These are phyloP conservation scores for Rhadina sibilatrix DNA, from an alignment of 2,113 vertebrate genomes.

Conservation along the genomic window DNA sequence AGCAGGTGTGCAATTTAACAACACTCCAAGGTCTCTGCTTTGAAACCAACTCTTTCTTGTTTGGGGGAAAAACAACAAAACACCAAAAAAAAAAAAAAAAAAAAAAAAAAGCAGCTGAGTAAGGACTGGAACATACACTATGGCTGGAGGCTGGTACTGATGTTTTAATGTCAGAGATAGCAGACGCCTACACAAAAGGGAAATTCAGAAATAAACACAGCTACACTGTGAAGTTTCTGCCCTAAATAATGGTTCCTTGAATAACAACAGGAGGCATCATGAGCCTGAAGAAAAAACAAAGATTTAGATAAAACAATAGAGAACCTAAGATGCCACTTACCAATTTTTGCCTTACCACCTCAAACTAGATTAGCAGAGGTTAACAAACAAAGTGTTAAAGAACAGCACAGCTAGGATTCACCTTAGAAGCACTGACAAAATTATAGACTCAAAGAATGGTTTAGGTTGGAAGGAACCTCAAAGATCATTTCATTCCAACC, in stretches of 20 bases:
- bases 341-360: not conserved
- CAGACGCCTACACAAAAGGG: not conserved
- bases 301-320: not conserved
- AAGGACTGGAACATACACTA: not conserved
- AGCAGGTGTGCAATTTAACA: not conserved
- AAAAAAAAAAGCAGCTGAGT: not conserved
- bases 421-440: not conserved
- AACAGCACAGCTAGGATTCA: not conserved
- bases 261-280: not conserved
- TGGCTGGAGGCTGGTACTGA: not conserved
- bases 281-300: not conserved
- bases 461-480: not conserved
- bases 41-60: not conserved
- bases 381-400: not conserved
- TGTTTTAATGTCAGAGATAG: not conserved
- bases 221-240: not conserved
- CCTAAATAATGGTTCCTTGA: not conserved
- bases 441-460: not conserved
- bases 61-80: not conserved
- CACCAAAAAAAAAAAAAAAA: not conserved
- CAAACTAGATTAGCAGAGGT: not conserved
- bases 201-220: conserved; percentile 2
- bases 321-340: not conserved
- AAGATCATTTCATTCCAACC: not conserved
- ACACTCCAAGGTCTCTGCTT: not conserved